Evolutionary conservation across 2,113 vertebrate genomes (phyloP).

Genomic region (Amphiprion percula): DNA sequence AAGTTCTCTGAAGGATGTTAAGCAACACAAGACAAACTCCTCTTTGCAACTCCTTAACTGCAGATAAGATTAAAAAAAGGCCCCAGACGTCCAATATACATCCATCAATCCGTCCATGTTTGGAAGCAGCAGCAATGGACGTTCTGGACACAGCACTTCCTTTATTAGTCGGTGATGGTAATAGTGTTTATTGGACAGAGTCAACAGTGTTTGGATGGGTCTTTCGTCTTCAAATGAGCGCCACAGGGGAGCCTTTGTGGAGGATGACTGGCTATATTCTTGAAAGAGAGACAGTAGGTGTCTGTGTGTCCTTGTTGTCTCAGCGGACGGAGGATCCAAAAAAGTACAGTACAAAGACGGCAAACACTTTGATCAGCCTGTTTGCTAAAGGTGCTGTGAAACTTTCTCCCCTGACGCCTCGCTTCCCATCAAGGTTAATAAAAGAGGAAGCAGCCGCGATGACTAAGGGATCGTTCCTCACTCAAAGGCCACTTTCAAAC

Average conservation of each 20-base stretch:
- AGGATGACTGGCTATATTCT: conserved; percentile 52
- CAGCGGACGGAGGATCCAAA: conserved; percentile 53
- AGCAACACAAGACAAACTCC: conserved; percentile 1
- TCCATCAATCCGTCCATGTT: neutral
- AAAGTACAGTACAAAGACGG: conserved; percentile 62
- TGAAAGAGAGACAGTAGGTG: conserved; percentile 64
- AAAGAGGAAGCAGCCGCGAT: conserved; percentile 62
- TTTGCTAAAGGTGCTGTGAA: conserved; percentile 62
- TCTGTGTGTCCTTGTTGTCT: conserved; percentile 65
- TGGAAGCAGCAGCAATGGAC: neutral
- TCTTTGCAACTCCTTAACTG: conserved; percentile 6
- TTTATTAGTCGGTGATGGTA: conserved; percentile 20
- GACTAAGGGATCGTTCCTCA: conserved; percentile 59
- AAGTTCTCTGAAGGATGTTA: conserved; percentile 23
- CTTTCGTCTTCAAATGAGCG: conserved; percentile 56
- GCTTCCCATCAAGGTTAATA: conserved; percentile 66
- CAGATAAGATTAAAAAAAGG: conserved; percentile 24
- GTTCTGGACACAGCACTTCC: conserved; percentile 23
- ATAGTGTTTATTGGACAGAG: conserved; percentile 53
- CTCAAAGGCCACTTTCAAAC: conserved; percentile 60
- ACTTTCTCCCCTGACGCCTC: conserved; percentile 57
- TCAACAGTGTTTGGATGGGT: conserved; percentile 45
- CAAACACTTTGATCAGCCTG: conserved; percentile 65
- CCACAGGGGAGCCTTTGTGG: conserved; percentile 57
- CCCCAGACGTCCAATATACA: conserved; percentile 31